Percentiles rank a stretch among this genome's conserved stretches.
phyloP scores from a whole-genome alignment of 2,113 vertebrate genomes.

The Lepus timidus region DNA sequence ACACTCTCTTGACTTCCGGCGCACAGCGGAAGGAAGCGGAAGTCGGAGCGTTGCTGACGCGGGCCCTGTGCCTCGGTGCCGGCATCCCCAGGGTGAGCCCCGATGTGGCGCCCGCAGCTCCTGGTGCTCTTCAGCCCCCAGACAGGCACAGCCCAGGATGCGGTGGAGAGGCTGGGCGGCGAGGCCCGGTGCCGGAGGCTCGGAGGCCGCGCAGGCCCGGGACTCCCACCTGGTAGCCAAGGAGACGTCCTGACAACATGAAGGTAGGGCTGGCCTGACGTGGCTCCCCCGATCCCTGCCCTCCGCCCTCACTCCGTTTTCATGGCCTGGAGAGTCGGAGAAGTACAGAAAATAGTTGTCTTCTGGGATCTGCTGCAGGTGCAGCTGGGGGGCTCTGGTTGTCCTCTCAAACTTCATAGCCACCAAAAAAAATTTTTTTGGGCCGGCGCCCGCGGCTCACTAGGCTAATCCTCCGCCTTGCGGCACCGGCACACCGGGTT shows the following conservation, averaged over 20 bases:
- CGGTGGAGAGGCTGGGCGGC: conserved; percentile 91
- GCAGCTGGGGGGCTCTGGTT: too few species aligned
- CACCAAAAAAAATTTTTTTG: too few species aligned
- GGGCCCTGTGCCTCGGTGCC: accelerated
- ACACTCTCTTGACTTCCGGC: conserved; percentile 63
- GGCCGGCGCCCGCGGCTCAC: too few species aligned
- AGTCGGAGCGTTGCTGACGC: background rate
- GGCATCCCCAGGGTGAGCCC: too few species aligned
- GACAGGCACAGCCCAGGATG: conserved; percentile 95
- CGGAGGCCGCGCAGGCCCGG: conserved; percentile 87
- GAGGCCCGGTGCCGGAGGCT: conserved; percentile 91
- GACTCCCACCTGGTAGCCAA: conserved; percentile 93
- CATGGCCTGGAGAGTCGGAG: background rate
- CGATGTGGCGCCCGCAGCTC: conserved; percentile 87
- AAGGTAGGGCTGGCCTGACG: conserved; percentile 88
- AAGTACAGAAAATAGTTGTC: background rate
- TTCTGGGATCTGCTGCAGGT: background rate
- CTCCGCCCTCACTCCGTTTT: too few species aligned
- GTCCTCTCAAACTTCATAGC: too few species aligned
- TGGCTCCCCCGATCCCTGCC: background rate
- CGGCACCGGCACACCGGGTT: too few species aligned
- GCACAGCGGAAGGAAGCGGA: conserved; percentile 25
- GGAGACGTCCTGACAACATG: conserved; percentile 99
- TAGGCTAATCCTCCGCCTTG: too few species aligned
- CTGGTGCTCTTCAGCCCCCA: conserved; percentile 96